Base-by-base conservation (phyloP, 2,113 vertebrate species). In the Petrocephalus microphthalmus region DNA sequence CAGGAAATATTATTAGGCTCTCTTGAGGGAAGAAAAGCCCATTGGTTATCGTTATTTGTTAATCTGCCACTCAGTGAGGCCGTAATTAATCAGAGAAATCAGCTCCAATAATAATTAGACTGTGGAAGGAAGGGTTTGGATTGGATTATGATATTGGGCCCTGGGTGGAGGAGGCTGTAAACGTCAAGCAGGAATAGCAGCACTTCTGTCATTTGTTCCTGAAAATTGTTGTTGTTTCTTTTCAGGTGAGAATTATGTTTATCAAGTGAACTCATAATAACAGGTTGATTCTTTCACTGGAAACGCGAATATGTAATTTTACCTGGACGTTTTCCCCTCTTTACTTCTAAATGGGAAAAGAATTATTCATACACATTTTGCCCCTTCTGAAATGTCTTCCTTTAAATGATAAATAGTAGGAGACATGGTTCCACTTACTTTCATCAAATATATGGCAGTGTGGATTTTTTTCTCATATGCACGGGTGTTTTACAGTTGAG, bases 21-120 rank as follows among this genome's bases (percentile, higher is more conserved):
- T 94, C 95, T 95, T 93, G 91, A 94, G 94, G 94, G 93, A 93
- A 93, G 33, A 54, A 53, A 52, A 85, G 94, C 95, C 90, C 95
- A 95, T 96, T 95, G 95, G 95, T 94, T 94, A 94, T 93, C 94
- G 95, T 95, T 95, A 95, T 95, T 93, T 94, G 95, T 95, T 95
- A 95, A 94, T 92, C 87, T 87, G 91, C 91, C 91, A 94, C 92
- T 94, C 92, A 95, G 93, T 92, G 93, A 92, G 93, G 93, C 89
- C 92, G 90, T 95, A 93, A 95, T 95, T 96, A 95, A 95, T 95
- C 95, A 94, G 90, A 93, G 90, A 91, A 93, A 93, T 93, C 92
- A 90, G 93, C 95, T 95, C 92, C 87, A 93, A 91, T 93, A 91
- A 92, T 89, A 93, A 91, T 89, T 90, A 67, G 37, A 89, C 90